These are phyloP conservation scores for Cochlearius cochlearius DNA, from an alignment of 2,113 vertebrate genomes.

Conservation along the genomic window DNA sequence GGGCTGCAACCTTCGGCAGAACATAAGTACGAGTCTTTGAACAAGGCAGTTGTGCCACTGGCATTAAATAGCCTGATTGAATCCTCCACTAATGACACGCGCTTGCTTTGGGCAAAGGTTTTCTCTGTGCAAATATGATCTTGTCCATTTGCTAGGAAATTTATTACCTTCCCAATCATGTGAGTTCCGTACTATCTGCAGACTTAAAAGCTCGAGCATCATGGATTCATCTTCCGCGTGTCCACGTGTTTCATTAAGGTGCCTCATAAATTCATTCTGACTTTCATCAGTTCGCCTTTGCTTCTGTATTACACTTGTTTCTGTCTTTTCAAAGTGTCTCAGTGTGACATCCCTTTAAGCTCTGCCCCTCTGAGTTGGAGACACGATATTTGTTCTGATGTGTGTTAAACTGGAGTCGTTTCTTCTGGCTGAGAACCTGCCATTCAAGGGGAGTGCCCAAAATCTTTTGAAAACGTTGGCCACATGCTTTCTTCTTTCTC, in stretches of 20 bases:
- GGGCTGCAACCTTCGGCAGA: conserved; percentile 7
- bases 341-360: neutral
- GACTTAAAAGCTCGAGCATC: neutral
- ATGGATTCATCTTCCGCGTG: neutral
- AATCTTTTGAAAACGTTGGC: neutral
- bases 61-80: neutral
- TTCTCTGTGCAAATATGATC: conserved; percentile 15
- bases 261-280: conserved; percentile 42
- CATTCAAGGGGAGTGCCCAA: neutral
- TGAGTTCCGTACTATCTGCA: neutral
- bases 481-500: neutral
- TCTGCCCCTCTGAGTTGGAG: neutral
- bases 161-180: neutral
- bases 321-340: neutral
- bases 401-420: neutral
- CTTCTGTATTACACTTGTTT: neutral
- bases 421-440: neutral
- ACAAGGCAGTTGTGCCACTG: conserved; percentile 1
- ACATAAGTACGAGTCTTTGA: neutral
- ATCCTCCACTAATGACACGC: neutral
- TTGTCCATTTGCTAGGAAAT: conserved; percentile 14
- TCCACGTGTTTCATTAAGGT: conserved; percentile 3
- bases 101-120: neutral
- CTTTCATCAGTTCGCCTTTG: conserved; percentile 31
- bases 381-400: neutral